Conservation (phyloP, 1,140 invertebrate genomes). For the Pseudomyrmex concolor region DNA sequence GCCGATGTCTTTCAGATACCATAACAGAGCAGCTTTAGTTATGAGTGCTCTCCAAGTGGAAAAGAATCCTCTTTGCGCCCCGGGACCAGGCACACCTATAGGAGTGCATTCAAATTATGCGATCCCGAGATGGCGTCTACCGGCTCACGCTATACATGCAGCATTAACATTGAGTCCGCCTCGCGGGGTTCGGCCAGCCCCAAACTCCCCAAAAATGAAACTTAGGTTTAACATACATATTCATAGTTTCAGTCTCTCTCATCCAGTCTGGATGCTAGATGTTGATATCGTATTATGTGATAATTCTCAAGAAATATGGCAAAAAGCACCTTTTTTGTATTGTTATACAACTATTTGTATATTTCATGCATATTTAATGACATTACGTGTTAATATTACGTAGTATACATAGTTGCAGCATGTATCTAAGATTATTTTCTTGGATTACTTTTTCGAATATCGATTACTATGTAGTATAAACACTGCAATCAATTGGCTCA, state of each 20-base stretch:
- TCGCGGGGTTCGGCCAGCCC: conserved; percentile 86
- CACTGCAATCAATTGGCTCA: conserved; percentile 35
- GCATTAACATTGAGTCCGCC: conserved; percentile 84
- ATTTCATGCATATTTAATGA: conserved; percentile 60
- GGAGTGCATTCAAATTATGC: conserved; percentile 83
- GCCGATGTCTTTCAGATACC: conserved; percentile 89
- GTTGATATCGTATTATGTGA: conserved; percentile 76
- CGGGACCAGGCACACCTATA: conserved; percentile 88
- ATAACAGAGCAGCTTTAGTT: conserved; percentile 96
- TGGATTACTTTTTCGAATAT: conserved; percentile 29
- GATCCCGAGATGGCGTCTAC: conserved; percentile 85
- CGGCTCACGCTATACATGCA: conserved; percentile 85
- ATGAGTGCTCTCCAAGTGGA: conserved; percentile 96
- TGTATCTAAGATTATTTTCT: conserved; percentile 61
- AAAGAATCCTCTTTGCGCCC: conserved; percentile 95
- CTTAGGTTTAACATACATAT: conserved; percentile 89
- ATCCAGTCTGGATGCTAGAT: conserved; percentile 82
- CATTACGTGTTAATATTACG: conserved; percentile 47
- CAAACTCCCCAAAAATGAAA: conserved; percentile 96
- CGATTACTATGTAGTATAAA: conserved; percentile 40
- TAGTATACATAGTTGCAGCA: conserved; percentile 76
- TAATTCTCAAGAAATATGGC: conserved; percentile 67
- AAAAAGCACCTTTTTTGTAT: conserved; percentile 50
- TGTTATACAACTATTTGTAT: conserved; percentile 59
- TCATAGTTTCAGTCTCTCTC: conserved; percentile 78